These are phyloP conservation scores for Stercorarius parasiticus DNA, from an alignment of 2,113 vertebrate species.

Conservation along the genomic window DNA sequence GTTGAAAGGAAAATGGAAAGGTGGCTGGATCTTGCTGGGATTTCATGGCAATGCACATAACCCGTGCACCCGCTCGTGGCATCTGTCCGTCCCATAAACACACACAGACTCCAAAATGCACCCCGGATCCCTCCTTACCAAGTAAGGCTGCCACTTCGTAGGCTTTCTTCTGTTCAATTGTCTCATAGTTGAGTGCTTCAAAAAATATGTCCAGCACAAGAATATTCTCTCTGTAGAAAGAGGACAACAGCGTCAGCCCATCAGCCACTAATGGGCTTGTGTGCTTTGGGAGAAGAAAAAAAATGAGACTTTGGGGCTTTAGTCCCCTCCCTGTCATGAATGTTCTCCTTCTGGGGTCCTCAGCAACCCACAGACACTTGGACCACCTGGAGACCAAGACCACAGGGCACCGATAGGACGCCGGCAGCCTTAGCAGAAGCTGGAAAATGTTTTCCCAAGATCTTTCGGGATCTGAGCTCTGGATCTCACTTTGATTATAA, in stretches of 20 bases:
- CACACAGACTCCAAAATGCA: background rate
- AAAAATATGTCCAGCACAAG: constrained; percentile 98
- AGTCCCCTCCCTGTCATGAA: background rate
- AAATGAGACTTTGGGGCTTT: background rate
- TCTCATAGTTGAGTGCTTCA: constrained; percentile 98
- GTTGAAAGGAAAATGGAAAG: background rate
- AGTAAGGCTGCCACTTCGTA: constrained; percentile 97
- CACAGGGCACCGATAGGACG: background rate
- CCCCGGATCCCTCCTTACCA: constrained; percentile 73
- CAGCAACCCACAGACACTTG: background rate
- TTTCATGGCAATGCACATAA: background rate
- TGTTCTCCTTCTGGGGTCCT: background rate
- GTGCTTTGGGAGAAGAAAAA: background rate
- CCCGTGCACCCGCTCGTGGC: background rate
- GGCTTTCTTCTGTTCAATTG: constrained; percentile 98
- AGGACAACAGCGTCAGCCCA: background rate
- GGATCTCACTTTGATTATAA: background rate
- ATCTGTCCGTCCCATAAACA: background rate
- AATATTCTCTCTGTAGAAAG: constrained; percentile 91
- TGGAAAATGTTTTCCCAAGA: background rate
- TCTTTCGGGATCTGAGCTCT: background rate
- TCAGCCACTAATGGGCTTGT: background rate
- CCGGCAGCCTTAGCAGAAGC: background rate
- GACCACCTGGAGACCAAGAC: background rate
- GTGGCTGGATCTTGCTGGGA: background rate